Evolutionary conservation across 2,888 invertebrate genomes (phyloP).

Genomic region (Aphidius colemani): DNA sequence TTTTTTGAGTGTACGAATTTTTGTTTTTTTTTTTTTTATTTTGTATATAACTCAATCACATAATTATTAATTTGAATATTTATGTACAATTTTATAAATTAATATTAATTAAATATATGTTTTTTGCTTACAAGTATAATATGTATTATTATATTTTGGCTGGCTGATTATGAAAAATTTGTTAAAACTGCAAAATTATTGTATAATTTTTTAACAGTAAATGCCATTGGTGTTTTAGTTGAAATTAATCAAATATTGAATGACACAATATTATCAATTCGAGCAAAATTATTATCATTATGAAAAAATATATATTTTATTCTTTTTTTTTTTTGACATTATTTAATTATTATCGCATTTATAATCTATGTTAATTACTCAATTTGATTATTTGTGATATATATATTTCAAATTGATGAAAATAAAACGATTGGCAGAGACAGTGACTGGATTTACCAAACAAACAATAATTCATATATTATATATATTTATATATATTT

Average conservation of each 20-base stretch:
- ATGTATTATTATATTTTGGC: slow-evolving; percentile 38
- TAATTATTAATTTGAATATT: slow-evolving; percentile 28
- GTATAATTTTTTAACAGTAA: too few species aligned
- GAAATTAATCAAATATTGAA: too few species aligned
- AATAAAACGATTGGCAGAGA: slow-evolving; percentile 54
- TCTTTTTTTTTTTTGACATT: background rate
- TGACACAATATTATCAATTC: too few species aligned
- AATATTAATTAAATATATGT: slow-evolving; percentile 50
- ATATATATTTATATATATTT: background rate
- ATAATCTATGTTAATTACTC: background rate
- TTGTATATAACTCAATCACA: background rate
- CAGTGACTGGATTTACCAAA: slow-evolving; percentile 52
- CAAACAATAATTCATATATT: slow-evolving; percentile 17
- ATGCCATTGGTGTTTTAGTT: too few species aligned
- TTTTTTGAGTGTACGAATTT: slow-evolving; percentile 5
- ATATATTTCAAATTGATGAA: slow-evolving; percentile 29
- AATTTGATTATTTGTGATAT: slow-evolving; percentile 16
- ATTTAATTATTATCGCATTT: slow-evolving; percentile 7
- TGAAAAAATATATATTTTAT: too few species aligned
- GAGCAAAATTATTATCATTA: too few species aligned
- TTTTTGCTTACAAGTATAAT: slow-evolving; percentile 4
- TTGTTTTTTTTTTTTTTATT: slow-evolving; percentile 1
- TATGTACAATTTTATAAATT: slow-evolving; percentile 57
- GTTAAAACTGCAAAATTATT: slow-evolving; percentile 9
- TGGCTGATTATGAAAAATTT: slow-evolving; percentile 32